These are phyloP conservation scores for Chiloscyllium plagiosum DNA, from an alignment of 2,113 vertebrate species.

Conservation along the genomic window DNA sequence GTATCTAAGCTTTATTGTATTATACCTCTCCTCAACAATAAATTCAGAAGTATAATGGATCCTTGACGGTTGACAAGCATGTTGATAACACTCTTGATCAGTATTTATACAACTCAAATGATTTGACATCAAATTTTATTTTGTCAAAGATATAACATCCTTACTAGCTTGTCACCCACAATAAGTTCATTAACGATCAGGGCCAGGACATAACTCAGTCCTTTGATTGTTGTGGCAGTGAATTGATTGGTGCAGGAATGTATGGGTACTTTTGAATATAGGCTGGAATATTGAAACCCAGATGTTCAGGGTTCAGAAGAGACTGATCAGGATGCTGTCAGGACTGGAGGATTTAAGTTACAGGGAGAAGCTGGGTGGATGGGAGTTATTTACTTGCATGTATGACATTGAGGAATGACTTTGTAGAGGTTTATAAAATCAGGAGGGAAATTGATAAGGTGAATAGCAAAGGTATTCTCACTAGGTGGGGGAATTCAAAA, in stretches of 20 bases:
- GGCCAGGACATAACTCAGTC: background rate
- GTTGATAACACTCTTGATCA: background rate
- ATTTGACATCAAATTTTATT: background rate
- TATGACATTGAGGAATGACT: too few relatives aligned
- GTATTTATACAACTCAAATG: background rate
- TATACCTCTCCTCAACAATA: background rate
- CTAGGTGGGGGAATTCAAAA: too few relatives aligned
- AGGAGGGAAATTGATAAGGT: too few relatives aligned
- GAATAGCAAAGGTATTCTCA: too few relatives aligned
- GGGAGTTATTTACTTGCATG: too few relatives aligned
- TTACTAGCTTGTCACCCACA: background rate
- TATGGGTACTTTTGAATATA: background rate
- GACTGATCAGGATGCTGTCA: too few relatives aligned
- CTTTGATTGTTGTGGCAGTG: background rate
- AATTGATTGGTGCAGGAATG: background rate
- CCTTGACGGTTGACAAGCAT: background rate
- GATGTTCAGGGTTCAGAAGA: too few relatives aligned
- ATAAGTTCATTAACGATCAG: background rate
- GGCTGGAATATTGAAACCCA: background rate
- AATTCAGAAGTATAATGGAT: background rate
- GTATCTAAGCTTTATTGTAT: background rate
- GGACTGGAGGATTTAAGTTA: too few relatives aligned
- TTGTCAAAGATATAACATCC: background rate
- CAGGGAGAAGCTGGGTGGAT: too few relatives aligned
- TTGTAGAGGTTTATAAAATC: too few relatives aligned